A percentile compares a stretch with the other conserved stretches of the same genome.
Evolutionary conservation across 2,888 invertebrate genomes (phyloP).

Genomic region (Salticus scenicus): DNA sequence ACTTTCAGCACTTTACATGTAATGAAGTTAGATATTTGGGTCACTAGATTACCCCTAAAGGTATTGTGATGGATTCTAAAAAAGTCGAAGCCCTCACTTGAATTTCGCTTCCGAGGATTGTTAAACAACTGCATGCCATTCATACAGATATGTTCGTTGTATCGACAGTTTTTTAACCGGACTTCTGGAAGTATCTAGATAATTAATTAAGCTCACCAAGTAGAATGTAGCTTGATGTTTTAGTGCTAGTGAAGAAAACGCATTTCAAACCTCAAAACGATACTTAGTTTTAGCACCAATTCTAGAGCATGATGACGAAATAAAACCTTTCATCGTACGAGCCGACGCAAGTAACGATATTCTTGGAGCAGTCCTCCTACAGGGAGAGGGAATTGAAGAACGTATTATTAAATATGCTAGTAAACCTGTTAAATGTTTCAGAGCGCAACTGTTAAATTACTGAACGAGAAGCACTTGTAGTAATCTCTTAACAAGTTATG

Average conservation of each 20-base stretch:
- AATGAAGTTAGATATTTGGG: slow-evolving; percentile 8
- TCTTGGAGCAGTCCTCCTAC: not conserved
- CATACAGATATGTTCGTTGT: slow-evolving; percentile 33
- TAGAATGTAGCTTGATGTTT: slow-evolving; percentile 2
- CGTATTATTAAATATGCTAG: not conserved
- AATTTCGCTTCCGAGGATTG: not conserved
- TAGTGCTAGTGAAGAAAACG: not conserved
- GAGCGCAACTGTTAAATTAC: not conserved
- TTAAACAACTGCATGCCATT: slow-evolving; percentile 27
- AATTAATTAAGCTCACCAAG: slow-evolving; percentile 18
- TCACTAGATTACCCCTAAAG: not conserved
- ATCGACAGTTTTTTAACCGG: not conserved
- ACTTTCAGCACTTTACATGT: slow-evolving; percentile 20
- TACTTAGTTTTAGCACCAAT: not conserved
- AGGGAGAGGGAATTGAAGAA: not conserved
- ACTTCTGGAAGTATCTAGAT: slow-evolving; percentile 11
- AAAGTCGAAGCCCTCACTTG: not conserved
- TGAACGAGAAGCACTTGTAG: not conserved
- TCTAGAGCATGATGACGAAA: not conserved
- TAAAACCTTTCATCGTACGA: not conserved
- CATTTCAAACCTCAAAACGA: not conserved
- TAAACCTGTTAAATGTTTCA: not conserved
- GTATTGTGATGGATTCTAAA: not conserved
- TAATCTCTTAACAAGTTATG: not conserved
- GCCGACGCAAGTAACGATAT: not conserved